These are phyloP conservation scores for Nannospalax galili DNA, from an alignment of 2,113 vertebrate genomes.

Conservation along the genomic window DNA sequence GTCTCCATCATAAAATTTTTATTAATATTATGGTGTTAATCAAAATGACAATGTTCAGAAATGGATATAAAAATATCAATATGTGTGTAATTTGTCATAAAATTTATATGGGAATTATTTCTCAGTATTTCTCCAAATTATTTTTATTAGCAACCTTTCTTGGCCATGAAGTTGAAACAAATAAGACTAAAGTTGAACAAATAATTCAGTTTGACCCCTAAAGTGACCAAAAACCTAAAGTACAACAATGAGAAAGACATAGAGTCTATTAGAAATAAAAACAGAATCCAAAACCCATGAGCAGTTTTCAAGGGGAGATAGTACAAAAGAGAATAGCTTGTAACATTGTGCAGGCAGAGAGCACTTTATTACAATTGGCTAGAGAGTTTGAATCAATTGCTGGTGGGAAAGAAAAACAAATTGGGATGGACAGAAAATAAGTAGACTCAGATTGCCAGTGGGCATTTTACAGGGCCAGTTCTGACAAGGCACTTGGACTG, in stretches of 20 bases:
- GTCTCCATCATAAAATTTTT: background rate
- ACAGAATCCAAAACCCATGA: background rate
- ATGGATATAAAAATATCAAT: background rate
- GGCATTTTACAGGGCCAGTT: constrained; percentile 34
- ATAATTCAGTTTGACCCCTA: background rate
- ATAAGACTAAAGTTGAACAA: background rate
- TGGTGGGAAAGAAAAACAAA: background rate
- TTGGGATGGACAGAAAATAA: constrained; percentile 50
- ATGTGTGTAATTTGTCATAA: too few relatives aligned
- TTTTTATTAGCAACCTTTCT: background rate
- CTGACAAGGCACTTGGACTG: constrained; percentile 42
- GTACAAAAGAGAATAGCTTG: constrained; percentile 34
- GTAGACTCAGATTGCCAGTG: constrained; percentile 15
- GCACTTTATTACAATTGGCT: constrained; percentile 38
- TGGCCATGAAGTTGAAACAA: background rate
- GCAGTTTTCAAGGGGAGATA: background rate
- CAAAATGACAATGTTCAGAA: background rate
- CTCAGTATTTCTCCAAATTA: background rate
- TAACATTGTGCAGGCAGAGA: constrained; percentile 1
- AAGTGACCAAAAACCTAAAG: background rate
- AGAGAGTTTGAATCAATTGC: constrained; percentile 55
- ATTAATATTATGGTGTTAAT: background rate
- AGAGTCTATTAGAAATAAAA: background rate
- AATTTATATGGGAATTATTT: background rate
- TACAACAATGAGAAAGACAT: background rate